Conservation (phyloP, 2,888 invertebrate genomes). For the Agriopis leucophaearia region DNA sequence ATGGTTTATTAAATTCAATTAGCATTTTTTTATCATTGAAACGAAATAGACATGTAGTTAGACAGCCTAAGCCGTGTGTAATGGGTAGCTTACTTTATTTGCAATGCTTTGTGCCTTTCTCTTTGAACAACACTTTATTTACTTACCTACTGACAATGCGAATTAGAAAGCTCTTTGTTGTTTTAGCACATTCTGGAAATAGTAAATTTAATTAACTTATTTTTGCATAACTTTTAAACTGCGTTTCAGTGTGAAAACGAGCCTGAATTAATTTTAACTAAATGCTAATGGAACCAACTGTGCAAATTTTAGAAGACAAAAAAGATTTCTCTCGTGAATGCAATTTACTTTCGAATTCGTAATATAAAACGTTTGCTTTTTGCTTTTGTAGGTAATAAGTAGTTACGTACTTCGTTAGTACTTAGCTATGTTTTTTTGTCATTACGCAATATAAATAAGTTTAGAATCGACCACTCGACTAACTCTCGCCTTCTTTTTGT, state of each 20-base stretch:
- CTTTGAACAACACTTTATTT: conserved; percentile 66
- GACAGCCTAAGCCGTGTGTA: conserved; percentile 50
- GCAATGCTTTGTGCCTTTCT: conserved; percentile 68
- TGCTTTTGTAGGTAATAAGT: conserved; percentile 17
- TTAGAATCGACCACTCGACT: conserved; percentile 16
- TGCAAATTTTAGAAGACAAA: conserved; percentile 35
- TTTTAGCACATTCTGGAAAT: conserved; percentile 51
- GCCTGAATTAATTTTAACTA: not conserved
- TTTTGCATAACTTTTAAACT: conserved; percentile 3
- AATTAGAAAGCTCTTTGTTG: conserved; percentile 64
- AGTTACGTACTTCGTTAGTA: conserved; percentile 14
- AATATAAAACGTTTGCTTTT: conserved; percentile 22
- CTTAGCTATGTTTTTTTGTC: conserved; percentile 8
- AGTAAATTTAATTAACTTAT: conserved; percentile 45
- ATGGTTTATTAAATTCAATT: conserved; percentile 23
- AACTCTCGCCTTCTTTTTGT: conserved; percentile 66
- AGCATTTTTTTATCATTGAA: conserved; percentile 34
- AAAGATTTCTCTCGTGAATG: conserved; percentile 50
- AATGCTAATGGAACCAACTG: conserved; percentile 35
- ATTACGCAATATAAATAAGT: not conserved
- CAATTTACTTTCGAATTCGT: conserved; percentile 45
- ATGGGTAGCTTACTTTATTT: conserved; percentile 58
- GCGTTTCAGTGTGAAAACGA: not conserved
- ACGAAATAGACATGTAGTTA: conserved; percentile 25
- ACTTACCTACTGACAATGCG: conserved; percentile 47